Percentiles rank a stretch among this genome's conserved stretches.
Conservation (phyloP, 2,797 vertebrate species). For the Neostethus bicornis region DNA sequence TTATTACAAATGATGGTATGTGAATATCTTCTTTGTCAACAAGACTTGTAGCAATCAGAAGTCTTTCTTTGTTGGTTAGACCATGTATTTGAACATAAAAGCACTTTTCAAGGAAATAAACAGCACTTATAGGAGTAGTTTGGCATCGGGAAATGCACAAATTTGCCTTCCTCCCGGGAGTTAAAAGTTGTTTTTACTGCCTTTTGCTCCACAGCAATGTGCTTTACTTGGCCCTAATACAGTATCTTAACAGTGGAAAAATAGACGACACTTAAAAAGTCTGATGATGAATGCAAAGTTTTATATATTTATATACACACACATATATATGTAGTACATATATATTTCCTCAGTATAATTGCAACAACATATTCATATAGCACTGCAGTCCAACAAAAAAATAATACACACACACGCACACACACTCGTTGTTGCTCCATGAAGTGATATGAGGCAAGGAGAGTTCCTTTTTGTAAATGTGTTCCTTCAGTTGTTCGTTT, state of each 20-base stretch:
- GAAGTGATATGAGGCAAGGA: constrained; percentile 63
- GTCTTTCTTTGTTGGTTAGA: constrained; percentile 15
- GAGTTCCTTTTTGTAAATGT: constrained; percentile 71
- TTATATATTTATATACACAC: constrained; percentile 72
- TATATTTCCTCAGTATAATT: constrained; percentile 76
- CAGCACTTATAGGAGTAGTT: neutral
- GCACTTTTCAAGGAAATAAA: constrained; percentile 12
- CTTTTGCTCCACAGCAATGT: constrained; percentile 8
- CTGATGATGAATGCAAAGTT: constrained; percentile 75
- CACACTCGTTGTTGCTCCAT: constrained; percentile 55
- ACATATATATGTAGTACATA: constrained; percentile 65
- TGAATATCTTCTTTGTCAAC: constrained; percentile 3
- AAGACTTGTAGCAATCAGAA: neutral
- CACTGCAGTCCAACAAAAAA: constrained; percentile 67
- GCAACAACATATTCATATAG: constrained; percentile 71
- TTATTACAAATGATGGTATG: constrained; percentile 11
- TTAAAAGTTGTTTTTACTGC: constrained; percentile 29
- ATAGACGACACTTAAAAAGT: constrained; percentile 44
- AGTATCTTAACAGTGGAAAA: constrained; percentile 16
- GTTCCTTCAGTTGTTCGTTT: constrained; percentile 61
- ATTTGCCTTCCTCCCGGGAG: neutral
- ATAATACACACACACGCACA: too few relatives aligned
- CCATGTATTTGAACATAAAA: constrained; percentile 7
- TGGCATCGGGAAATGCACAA: neutral
- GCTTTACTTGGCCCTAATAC: constrained; percentile 28